A percentile compares a stretch with the other conserved stretches of the same genome.
These are phyloP conservation scores for Leptobrachium leishanense DNA, from an alignment of 2,113 vertebrate species.

Conservation along the genomic window DNA sequence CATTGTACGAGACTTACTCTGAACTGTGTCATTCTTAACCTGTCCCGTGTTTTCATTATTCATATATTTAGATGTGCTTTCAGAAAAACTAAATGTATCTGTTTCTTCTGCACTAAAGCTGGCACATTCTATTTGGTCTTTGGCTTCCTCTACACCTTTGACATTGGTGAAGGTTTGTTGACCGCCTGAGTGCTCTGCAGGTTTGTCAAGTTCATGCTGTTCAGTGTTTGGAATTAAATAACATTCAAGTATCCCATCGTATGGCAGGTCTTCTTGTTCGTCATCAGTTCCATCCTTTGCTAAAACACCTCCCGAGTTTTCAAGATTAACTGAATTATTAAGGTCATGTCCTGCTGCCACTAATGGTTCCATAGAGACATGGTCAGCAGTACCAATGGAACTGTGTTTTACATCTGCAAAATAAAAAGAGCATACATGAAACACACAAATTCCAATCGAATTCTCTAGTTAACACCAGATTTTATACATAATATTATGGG, in stretches of 20 bases:
- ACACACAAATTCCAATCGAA: too few species aligned
- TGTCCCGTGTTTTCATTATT: not conserved
- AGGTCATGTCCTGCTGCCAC: not conserved
- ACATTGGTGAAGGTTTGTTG: not conserved
- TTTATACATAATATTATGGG: too few species aligned
- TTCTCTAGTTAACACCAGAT: too few species aligned
- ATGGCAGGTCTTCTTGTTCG: conserved; percentile 79
- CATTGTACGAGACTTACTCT: conserved; percentile 26
- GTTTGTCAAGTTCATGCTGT: not conserved
- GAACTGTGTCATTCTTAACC: not conserved
- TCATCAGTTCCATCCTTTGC: conserved; percentile 65
- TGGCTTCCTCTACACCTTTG: not conserved
- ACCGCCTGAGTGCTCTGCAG: not conserved
- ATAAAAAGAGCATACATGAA: too few species aligned
- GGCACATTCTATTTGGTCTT: not conserved
- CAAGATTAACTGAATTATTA: conserved; percentile 48
- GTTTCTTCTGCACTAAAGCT: not conserved
- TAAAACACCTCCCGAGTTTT: conserved; percentile 47
- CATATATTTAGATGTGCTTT: not conserved
- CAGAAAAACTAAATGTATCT: conserved; percentile 12
- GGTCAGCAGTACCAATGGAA: too few species aligned
- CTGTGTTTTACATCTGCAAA: too few species aligned
- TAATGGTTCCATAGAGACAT: too few species aligned
- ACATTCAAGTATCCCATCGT: conserved; percentile 59
- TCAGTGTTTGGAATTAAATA: conserved; percentile 29